Evolutionary conservation across 2,797 vertebrate genomes (phyloP), one percentile per base, ranked within the genome.

Genomic region (Crenichthys baileyi): DNA sequence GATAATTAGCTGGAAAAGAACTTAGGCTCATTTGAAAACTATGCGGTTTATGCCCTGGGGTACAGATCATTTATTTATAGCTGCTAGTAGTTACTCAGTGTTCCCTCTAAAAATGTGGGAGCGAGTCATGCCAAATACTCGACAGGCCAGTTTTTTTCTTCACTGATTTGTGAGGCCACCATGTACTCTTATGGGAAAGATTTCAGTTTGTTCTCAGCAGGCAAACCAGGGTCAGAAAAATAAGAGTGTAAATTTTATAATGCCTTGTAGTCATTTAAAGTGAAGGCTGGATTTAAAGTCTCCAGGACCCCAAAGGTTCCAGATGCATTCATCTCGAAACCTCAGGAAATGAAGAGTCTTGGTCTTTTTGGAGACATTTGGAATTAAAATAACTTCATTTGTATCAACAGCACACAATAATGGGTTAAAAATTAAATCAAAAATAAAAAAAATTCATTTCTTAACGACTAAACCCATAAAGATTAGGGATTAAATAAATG

Each of bases 81-180:
- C 82, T 51, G 24, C 75, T 70, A 79, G 79, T 39, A 60, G 87
- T 85, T 81, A 90, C 90, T 73, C 48, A 79, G 75, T 93, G 94
- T 94, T 94, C 94, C 90, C 46, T 83, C 1, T 85, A 94, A 92
- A 94, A 92, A 94, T 93, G 83, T 85, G 75, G 78, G 50, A 73
- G 58, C 48, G 9, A 22, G 48, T 70, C 48, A 75, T 83, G 88
- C 92, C 93, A 93, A 87, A 91, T 65, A 46, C 56, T 77, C 58
- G 70, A 74, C 72, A 76, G 51, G 67, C 65, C 78, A 80, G 65
- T 60, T 44, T 76, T 79, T 70, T 70, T 74, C 22, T 3, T 65
- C 1, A 68, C 67, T 79, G 26, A 77, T 51, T 36, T 83, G 56
- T 72, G 2, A 68, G 48, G 73, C 8, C 0, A 41, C 26, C 26